phyloP scores from a whole-genome alignment of 2,113 vertebrate genomes.

The Brachypteracias leptosomus region DNA sequence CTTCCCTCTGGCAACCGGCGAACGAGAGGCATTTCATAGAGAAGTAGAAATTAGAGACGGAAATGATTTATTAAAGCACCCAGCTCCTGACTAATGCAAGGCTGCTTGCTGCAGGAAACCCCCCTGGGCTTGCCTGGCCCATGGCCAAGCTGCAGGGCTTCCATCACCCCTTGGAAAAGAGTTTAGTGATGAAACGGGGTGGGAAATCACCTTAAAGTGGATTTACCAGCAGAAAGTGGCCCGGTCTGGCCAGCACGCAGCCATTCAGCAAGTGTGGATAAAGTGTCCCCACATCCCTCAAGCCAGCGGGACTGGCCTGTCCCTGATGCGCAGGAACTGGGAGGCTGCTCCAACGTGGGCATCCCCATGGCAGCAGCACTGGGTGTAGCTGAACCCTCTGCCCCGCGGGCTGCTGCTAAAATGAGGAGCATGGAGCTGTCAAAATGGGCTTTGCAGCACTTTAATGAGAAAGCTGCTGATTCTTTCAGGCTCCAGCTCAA shows the following conservation, averaged over 20 bases:
- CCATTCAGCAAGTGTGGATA: fast-evolving
- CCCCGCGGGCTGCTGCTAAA: neutral
- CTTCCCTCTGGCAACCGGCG: constrained; percentile 24
- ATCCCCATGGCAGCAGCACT: neutral
- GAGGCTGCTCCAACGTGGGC: neutral
- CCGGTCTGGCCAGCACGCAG: neutral
- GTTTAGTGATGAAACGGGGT: neutral
- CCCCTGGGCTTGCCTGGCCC: neutral
- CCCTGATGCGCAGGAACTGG: neutral
- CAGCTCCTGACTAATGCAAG: neutral
- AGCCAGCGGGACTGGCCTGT: neutral
- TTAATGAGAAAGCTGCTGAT: neutral
- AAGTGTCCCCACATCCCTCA: neutral
- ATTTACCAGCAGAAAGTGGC: neutral
- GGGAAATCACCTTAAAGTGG: neutral
- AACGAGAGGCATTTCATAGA: neutral
- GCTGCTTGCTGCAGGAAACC: constrained; percentile 20
- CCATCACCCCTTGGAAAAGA: neutral
- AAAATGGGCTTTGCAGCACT: neutral
- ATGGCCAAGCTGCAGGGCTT: neutral
- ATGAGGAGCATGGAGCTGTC: neutral
- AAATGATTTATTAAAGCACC: constrained; percentile 57
- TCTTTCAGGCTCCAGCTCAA: neutral
- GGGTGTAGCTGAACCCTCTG: neutral
- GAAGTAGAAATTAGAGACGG: constrained; percentile 26